Conservation (phyloP, 2,888 invertebrate species). For the Drosophila macrospina region DNA sequence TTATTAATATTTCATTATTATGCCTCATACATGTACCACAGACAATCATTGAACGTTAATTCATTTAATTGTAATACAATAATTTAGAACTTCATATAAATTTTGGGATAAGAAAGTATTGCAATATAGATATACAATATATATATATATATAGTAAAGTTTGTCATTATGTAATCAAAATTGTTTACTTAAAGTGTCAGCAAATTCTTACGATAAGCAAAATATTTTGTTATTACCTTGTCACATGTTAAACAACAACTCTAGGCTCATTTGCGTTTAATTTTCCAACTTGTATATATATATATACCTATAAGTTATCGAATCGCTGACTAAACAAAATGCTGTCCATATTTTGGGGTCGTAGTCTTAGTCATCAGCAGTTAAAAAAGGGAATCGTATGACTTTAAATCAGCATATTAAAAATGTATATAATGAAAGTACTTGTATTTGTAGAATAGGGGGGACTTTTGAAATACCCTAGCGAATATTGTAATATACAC, state of each 20-base stretch:
- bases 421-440: slow-evolving; percentile 22
- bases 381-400: slow-evolving; percentile 23
- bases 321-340: slow-evolving; percentile 24
- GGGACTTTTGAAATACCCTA: background rate
- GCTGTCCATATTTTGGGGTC: slow-evolving; percentile 5
- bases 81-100: too few species aligned
- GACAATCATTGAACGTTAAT: slow-evolving; percentile 21
- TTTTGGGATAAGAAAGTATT: too few species aligned
- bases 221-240: slow-evolving; percentile 1
- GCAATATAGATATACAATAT: too few species aligned
- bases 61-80: background rate
- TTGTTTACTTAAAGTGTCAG: background rate
- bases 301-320: background rate
- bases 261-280: slow-evolving; percentile 15
- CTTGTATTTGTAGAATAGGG: background rate
- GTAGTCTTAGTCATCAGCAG: slow-evolving; percentile 37
- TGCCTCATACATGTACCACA: slow-evolving; percentile 9
- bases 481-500: too few species aligned
- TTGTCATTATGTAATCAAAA: slow-evolving; percentile 4
- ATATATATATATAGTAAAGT: background rate
- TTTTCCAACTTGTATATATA: slow-evolving; percentile 7
- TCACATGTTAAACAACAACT: slow-evolving; percentile 24
- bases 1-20: slow-evolving; percentile 37
- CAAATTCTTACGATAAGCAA: slow-evolving; percentile 11
- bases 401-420: slow-evolving; percentile 1